Percentiles rank a stretch among this genome's conserved stretches.
These are phyloP conservation scores for Dascyllus trimaculatus DNA, from an alignment of 2,113 vertebrate genomes.

Conservation along the genomic window DNA sequence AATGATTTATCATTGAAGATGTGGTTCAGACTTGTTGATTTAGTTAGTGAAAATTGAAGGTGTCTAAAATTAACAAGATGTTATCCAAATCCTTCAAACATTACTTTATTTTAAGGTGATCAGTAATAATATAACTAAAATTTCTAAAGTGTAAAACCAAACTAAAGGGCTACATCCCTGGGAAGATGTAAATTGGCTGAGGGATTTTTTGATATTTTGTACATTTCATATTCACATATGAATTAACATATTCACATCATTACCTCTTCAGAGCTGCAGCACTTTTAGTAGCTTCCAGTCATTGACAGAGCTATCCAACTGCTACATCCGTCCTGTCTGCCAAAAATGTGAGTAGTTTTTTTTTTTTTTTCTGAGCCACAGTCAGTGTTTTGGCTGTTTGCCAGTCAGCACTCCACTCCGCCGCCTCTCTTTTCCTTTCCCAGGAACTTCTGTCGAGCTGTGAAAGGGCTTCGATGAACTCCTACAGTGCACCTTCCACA, in stretches of 20 bases:
- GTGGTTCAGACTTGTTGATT: conserved; percentile 12
- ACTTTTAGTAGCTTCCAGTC: conserved; percentile 37
- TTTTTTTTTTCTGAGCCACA: conserved; percentile 26
- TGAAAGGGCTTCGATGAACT: conserved; percentile 54
- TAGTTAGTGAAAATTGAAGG: background rate
- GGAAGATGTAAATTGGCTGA: background rate
- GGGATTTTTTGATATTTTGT: background rate
- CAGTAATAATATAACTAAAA: background rate
- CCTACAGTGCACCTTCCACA: conserved; percentile 46
- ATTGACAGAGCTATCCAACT: conserved; percentile 35
- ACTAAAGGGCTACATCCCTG: background rate
- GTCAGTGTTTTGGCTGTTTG: conserved; percentile 51
- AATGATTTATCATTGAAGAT: conserved; percentile 1
- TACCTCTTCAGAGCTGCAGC: conserved; percentile 15
- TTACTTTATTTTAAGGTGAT: background rate
- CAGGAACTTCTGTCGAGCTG: conserved; percentile 50
- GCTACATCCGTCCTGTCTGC: conserved; percentile 39
- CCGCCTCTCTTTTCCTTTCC: conserved; percentile 27
- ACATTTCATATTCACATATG: conserved; percentile 1
- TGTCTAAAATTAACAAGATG: background rate
- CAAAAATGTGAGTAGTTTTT: conserved; percentile 36
- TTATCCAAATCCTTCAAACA: too few relatives aligned
- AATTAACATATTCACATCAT: conserved; percentile 41
- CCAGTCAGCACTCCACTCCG: conserved; percentile 55
- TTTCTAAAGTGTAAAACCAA: background rate